Percentiles rank a stretch among this genome's conserved stretches.
phyloP scores from a whole-genome alignment of 2,888 invertebrate genomes.

The Orchesella flavescens region DNA sequence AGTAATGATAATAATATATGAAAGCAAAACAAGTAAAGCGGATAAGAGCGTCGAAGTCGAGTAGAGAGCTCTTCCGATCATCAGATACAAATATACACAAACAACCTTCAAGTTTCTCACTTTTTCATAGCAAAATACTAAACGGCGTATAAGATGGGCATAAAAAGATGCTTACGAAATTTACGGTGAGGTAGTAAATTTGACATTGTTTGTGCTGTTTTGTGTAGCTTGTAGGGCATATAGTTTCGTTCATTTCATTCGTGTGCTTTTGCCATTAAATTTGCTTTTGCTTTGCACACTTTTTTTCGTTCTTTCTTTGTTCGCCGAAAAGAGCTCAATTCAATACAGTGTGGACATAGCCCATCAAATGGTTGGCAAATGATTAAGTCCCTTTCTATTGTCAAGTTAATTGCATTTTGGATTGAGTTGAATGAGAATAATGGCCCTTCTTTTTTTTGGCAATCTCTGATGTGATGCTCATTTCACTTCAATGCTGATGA shows the following conservation, averaged over 20 bases:
- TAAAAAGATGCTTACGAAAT: not conserved
- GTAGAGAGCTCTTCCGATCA: not conserved
- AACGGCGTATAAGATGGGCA: not conserved
- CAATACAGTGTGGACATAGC: conserved; percentile 33
- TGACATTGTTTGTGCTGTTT: no score
- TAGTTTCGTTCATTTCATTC: conserved; percentile 1
- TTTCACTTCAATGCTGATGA: conserved; percentile 8
- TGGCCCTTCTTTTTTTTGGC: not conserved
- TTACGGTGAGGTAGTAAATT: not conserved
- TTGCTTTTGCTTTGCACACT: conserved; percentile 9
- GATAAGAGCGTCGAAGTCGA: not conserved
- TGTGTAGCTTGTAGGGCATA: no score
- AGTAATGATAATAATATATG: conserved; percentile 6
- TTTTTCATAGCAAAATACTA: conserved; percentile 8
- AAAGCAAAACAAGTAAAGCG: not conserved
- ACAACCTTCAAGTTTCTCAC: not conserved
- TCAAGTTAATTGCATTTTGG: conserved; percentile 70
- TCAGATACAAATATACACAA: not conserved
- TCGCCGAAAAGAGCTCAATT: not conserved
- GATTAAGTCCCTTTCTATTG: conserved; percentile 70
- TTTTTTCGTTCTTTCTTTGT: not conserved
- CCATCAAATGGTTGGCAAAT: conserved; percentile 64
- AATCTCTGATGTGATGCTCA: conserved; percentile 3
- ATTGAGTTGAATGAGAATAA: conserved; percentile 36
- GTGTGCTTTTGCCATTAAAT: conserved; percentile 37